Conservation (phyloP, 2,113 vertebrate species). For the Laticauda colubrina region DNA sequence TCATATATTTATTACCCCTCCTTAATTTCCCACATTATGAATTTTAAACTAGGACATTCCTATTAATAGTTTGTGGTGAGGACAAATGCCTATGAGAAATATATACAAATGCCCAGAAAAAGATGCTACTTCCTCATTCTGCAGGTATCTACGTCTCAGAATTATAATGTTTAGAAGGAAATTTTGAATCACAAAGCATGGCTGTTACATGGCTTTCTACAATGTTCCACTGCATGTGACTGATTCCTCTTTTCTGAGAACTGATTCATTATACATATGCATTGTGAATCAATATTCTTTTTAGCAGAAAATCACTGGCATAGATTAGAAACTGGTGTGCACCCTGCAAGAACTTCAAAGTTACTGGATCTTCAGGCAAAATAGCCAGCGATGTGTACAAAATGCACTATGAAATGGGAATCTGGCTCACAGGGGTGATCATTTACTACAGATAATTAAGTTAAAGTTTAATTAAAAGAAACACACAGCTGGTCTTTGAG, state of each 20-base stretch:
- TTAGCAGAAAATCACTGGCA: neutral
- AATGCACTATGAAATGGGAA: neutral
- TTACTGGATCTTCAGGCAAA: neutral
- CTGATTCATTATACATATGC: neutral
- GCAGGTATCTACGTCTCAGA: neutral
- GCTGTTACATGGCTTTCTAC: neutral
- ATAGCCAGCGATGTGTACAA: neutral
- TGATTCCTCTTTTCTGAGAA: neutral
- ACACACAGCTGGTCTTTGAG: neutral
- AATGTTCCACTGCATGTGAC: neutral
- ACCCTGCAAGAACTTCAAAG: neutral
- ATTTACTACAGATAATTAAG: neutral
- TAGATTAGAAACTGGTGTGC: neutral
- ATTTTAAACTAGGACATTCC: neutral
- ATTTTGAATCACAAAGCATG: neutral
- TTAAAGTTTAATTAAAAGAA: neutral
- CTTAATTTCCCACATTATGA: neutral
- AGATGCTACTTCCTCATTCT: neutral
- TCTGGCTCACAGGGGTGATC: neutral
- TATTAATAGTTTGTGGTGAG: neutral
- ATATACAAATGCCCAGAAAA: neutral
- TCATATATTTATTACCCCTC: neutral
- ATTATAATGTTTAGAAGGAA: neutral
- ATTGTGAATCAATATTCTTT: neutral
- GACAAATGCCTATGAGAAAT: neutral